Base-by-base conservation (phyloP, 1,140 invertebrate genomes). In the Gonioctena quinquepunctata region DNA sequence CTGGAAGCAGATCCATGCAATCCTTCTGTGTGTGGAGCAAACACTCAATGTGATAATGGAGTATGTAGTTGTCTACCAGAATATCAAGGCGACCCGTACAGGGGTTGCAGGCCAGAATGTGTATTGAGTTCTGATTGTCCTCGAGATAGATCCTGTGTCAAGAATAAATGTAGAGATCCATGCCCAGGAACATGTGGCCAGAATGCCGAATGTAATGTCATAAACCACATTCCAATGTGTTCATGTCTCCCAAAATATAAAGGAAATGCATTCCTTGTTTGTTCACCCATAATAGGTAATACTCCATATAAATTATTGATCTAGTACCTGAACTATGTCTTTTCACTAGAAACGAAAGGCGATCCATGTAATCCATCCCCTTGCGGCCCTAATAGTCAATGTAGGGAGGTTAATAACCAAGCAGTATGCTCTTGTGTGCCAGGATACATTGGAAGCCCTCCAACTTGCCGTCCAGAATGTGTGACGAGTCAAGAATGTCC, bases 311-410 rank as follows among this genome's bases (percentile, higher is more conserved):
- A 2, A 52, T 72, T 54, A 28, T 21, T 63, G 80, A 78, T 19
- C 13, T 19, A 23, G 42, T 67, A 4, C 86, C 16, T 42, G 6
- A 33, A 27, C 16, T 22, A 85, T 57, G 93, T 91, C 72, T 86
- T 87, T 22, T 83, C 81, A 73, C 74, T 48, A n/a, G 77, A 77
- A 66, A 33, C 71, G 25, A 75, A 76, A 3, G 64, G 75, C 72
- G 88, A 90, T 79, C 89, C 90, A 22, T 93, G 91, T 74, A 86
- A 88, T 62, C 90, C 91, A 1, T 89, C 89, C 49, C 90, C 92
- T 2, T 95, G 93, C 81, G 93, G 91, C 21, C 86, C 89, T 0
- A 93, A 94, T 73, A 91, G 91, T 75, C 88, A 90, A 79, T 95
- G 93, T 78, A 83, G 88, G 81, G 85, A 88, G 80, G 81, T 89